Evolutionary conservation across 2,888 invertebrate genomes (phyloP).

Genomic region (Diadegma fenestrale): DNA sequence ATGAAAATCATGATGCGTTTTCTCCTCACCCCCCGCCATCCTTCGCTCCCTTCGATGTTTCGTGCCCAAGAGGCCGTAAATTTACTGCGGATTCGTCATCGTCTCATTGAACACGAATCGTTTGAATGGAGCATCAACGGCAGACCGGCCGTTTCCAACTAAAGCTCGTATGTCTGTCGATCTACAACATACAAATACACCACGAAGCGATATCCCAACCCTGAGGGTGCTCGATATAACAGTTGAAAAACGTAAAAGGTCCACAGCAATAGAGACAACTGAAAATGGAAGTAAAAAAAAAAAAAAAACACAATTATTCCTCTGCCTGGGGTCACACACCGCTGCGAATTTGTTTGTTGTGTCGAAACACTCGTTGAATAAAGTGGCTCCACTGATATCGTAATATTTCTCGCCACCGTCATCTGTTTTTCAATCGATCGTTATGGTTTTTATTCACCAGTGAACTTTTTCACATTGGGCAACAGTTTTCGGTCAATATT

Average conservation of each 20-base stretch:
- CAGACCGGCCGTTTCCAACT: slow-evolving; percentile 39
- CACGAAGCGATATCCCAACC: slow-evolving; percentile 41
- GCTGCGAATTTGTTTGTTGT: slow-evolving; percentile 46
- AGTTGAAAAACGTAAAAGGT: not conserved
- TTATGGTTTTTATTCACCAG: not conserved
- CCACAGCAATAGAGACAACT: slow-evolving; percentile 13
- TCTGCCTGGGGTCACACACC: not conserved
- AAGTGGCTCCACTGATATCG: slow-evolving; percentile 29
- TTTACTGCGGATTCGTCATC: slow-evolving; percentile 67
- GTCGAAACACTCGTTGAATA: slow-evolving; percentile 15
- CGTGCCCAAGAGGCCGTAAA: slow-evolving; percentile 73
- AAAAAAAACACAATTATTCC: slow-evolving; percentile 11
- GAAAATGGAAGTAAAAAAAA: slow-evolving; percentile 4
- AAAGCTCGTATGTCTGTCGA: slow-evolving; percentile 43
- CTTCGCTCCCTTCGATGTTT: slow-evolving; percentile 39
- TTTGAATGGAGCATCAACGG: slow-evolving; percentile 65
- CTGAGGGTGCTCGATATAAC: slow-evolving; percentile 36
- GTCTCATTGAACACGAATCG: slow-evolving; percentile 70
- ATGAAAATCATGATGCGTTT: slow-evolving; percentile 72
- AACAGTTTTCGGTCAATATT: not conserved
- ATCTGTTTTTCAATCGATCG: not conserved
- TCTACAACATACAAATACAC: slow-evolving; percentile 46
- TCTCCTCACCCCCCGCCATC: slow-evolving; percentile 4
- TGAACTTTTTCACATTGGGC: not conserved
- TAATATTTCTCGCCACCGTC: not conserved